A percentile compares a stretch with the other conserved stretches of the same genome.
These are phyloP conservation scores for Marcusenius ussheri DNA, from an alignment of 2,113 vertebrate genomes.

Conservation along the genomic window DNA sequence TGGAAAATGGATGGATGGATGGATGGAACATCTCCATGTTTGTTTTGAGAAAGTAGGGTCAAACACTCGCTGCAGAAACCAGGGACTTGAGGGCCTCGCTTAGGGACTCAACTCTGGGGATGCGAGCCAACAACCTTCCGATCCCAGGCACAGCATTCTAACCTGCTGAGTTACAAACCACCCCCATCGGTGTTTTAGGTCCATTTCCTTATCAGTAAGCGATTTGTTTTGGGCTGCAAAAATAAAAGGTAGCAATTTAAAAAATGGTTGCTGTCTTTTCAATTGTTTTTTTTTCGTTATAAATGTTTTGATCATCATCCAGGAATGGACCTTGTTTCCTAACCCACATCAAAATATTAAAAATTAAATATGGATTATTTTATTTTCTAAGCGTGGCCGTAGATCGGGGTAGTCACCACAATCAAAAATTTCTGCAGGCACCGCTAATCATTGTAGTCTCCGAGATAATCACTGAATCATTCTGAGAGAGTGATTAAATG, in stretches of 20 bases:
- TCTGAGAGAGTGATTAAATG: neutral
- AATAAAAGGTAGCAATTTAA: neutral
- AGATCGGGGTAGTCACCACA: neutral
- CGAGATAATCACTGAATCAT: neutral
- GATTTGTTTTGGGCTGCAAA: neutral
- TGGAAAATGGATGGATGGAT: too few relatives aligned
- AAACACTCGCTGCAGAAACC: neutral
- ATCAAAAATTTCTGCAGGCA: neutral
- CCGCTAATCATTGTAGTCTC: neutral
- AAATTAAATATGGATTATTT: neutral
- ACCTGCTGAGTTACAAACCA: neutral
- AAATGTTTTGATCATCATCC: constrained; percentile 11
- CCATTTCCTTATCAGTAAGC: neutral
- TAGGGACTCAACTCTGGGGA: neutral
- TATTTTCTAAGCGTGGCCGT: neutral
- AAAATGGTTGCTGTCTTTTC: neutral
- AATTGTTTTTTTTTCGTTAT: neutral
- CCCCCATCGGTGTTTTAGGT: neutral
- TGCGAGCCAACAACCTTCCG: neutral
- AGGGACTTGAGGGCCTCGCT: neutral
- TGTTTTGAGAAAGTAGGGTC: neutral
- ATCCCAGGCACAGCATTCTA: neutral
- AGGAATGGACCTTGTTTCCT: neutral
- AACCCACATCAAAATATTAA: neutral
- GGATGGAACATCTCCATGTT: neutral